A percentile compares a stretch with the other conserved stretches of the same genome.
phyloP scores from a whole-genome alignment of 2,797 vertebrate species.

The Prunella strophiata region DNA sequence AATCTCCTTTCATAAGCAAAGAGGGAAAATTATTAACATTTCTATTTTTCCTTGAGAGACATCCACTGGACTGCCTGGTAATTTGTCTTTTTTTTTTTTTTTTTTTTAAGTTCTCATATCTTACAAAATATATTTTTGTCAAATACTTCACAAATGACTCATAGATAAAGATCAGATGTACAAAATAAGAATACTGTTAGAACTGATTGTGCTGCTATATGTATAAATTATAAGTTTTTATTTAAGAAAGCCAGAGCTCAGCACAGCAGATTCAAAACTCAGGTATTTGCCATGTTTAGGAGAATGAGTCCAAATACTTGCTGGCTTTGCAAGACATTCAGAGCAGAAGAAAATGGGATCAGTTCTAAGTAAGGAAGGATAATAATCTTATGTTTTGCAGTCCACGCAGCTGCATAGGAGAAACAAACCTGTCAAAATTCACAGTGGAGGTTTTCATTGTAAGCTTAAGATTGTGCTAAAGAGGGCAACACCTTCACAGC shows the following conservation, averaged over 20 bases:
- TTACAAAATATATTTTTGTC: background rate
- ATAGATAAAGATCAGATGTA: background rate
- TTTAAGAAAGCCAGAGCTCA: background rate
- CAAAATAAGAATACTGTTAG: background rate
- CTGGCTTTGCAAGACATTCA: slow-evolving; percentile 66
- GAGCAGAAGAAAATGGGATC: slow-evolving; percentile 31
- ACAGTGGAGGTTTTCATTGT: background rate
- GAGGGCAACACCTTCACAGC: background rate
- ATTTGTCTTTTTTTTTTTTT: background rate
- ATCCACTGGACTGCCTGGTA: background rate
- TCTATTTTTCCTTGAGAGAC: background rate
- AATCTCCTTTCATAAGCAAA: background rate
- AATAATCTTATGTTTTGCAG: background rate
- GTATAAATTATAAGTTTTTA: background rate
- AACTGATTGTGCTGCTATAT: background rate
- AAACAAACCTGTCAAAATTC: background rate
- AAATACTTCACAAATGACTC: background rate
- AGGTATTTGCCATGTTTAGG: slow-evolving; percentile 40
- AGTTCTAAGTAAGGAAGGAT: slow-evolving; percentile 64
- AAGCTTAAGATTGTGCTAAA: background rate
- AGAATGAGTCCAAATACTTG: slow-evolving; percentile 62
- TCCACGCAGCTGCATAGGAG: background rate
- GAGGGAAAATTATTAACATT: background rate
- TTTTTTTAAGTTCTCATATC: background rate
- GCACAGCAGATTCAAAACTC: background rate